A percentile compares a stretch with the other conserved stretches of the same genome.
Conservation (phyloP, 35 echinoderm and acorn worm genomes). For the Heliocidaris tuberculata region DNA sequence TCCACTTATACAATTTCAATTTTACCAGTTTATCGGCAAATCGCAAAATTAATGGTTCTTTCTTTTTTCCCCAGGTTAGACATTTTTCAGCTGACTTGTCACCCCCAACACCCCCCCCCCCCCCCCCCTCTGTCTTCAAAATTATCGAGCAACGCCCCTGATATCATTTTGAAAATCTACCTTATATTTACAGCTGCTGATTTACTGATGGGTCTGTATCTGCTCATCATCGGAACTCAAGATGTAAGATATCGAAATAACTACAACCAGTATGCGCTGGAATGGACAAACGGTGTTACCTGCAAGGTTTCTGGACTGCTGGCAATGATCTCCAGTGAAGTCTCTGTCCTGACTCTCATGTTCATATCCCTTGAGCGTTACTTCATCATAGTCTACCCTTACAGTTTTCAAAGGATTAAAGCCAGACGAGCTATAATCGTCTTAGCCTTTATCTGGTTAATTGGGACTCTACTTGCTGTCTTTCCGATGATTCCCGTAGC, state of each 20-base stretch:
- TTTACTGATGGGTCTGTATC: conserved; percentile 92
- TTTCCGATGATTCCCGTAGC: conserved; percentile 59
- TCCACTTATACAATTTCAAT: too few relatives aligned
- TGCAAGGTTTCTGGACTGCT: conserved; percentile 88
- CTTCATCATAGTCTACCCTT: conserved; percentile 79
- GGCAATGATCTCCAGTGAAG: conserved; percentile 86
- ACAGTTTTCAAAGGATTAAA: conserved; percentile 63
- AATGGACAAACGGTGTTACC: conserved; percentile 75
- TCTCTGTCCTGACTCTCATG: conserved; percentile 81
- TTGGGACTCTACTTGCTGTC: conserved; percentile 57
- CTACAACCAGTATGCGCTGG: conserved; percentile 65
- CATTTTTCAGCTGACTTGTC: too few relatives aligned
- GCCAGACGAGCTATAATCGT: conserved; percentile 62
- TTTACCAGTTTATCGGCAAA: too few relatives aligned
- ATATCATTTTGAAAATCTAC: too few relatives aligned
- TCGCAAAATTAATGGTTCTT: too few relatives aligned
- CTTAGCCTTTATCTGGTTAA: conserved; percentile 67
- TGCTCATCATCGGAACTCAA: conserved; percentile 82
- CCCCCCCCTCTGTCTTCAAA: too few relatives aligned
- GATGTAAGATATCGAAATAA: conserved; percentile 67
- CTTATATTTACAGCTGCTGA: conserved; percentile 64
- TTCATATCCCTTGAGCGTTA: conserved; percentile 88
- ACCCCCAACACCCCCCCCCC: too few relatives aligned
- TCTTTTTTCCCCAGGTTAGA: too few relatives aligned
- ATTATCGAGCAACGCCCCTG: too few relatives aligned